Base-by-base conservation (phyloP, 2,113 vertebrate species). In the Tragelaphus imberbis region DNA sequence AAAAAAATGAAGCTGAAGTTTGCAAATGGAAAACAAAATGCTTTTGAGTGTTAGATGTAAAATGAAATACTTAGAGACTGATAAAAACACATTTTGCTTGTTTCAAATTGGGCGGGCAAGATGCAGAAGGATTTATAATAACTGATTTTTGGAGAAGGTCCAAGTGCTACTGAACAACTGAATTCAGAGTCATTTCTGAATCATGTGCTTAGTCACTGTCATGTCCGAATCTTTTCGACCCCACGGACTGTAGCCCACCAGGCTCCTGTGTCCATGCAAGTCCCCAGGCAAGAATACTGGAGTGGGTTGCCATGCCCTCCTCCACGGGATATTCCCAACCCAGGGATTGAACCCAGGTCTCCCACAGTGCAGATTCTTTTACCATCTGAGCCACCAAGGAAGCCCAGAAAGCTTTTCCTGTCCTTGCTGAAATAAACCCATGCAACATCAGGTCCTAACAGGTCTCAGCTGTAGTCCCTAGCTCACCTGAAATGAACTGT, bases 401-500 rank as follows among this genome's bases (percentile, higher is more conserved):
- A 40, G 84, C 93, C 95, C 94, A 88, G 79, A 93, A 71, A 51
- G 59, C 53, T 90, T 94, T 94, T 96, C 91, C 87, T 98, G 80
- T 97, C 91, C 93, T 96, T 88, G 88, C 79, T 75, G 93, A 96
- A 98, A 95, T 75, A 97, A 90, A 93, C 58, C 79, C 95, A 94
- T 2, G 58, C 25, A 95, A 59, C 71, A 47, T 79, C 58, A 88
- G 90, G 71, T 84, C 30, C 0, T 90, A 96, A 98, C 75, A 91
- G 71, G 71, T 58, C 65, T 97, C 97, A 98, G 91, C 84, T 95
- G 94, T 68, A 40, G 82, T 44, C 28, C 53, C 51, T 56, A 68
- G 53, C 49, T 95, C 94, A 96, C 93, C 95, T 97, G 94, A 96
- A 97, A 88, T 36, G 49, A 98, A 97, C 98, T 98, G 87, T 87